Percentiles rank a stretch among this genome's conserved stretches.
Conservation (phyloP, 2,797 vertebrate species). For the Crax fasciolata region DNA sequence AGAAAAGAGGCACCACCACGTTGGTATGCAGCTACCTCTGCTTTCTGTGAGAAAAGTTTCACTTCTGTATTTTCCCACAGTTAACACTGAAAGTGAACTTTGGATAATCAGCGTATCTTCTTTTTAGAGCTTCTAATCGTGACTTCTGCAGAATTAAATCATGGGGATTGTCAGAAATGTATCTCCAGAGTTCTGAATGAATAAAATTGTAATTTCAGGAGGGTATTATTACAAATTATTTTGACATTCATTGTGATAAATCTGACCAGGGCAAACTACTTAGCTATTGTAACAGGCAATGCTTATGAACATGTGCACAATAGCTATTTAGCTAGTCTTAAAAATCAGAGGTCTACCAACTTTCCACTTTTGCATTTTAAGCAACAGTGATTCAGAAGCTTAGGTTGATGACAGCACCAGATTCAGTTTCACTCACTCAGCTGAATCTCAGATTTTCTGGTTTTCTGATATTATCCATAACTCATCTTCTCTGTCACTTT, state of each 20-base stretch:
- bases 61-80: not conserved
- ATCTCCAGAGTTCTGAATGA: not conserved
- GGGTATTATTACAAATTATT: not conserved
- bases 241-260: not conserved
- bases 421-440: not conserved
- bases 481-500: not conserved
- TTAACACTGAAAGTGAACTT: not conserved
- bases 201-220: not conserved
- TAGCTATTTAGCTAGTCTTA: not conserved
- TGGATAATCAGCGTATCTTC: not conserved
- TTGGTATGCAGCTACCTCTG: not conserved
- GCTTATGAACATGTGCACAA: not conserved
- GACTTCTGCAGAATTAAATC: not conserved
- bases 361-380: not conserved
- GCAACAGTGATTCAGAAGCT: not conserved
- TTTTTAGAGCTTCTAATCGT: not conserved
- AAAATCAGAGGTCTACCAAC: slow-evolving; percentile 1
- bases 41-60: not conserved
- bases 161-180: not conserved
- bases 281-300: not conserved
- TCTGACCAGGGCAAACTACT: not conserved
- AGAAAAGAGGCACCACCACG: not conserved
- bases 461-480: not conserved
- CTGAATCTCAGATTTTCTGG: not conserved
- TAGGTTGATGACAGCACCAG: not conserved